Evolutionary conservation across 2,797 vertebrate species (phyloP).

Genomic region (Oreonectes daqikongensis): DNA sequence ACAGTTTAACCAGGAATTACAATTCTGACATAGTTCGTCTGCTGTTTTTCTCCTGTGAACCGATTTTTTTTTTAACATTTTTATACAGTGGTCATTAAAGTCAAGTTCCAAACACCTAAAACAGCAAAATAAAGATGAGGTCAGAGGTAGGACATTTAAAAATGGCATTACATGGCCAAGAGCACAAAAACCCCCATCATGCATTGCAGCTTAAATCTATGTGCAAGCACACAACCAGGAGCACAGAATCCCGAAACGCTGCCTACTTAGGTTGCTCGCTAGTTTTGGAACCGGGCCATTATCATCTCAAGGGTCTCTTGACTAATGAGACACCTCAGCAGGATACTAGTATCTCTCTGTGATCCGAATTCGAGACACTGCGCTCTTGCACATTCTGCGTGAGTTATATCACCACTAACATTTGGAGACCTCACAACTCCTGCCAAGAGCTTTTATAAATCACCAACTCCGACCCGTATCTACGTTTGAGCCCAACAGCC

Average conservation of each 20-base stretch:
- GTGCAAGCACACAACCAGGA: too few relatives aligned
- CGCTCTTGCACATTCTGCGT: neutral
- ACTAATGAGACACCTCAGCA: slow-evolving; percentile 2
- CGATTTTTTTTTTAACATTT: too few relatives aligned
- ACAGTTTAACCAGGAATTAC: neutral
- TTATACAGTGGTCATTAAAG: too few relatives aligned
- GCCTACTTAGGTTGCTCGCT: neutral
- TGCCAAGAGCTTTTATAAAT: slow-evolving; percentile 37
- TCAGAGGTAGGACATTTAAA: too few relatives aligned
- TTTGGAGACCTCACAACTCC: slow-evolving; percentile 16
- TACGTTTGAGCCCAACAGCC: slow-evolving; percentile 29
- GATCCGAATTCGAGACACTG: slow-evolving; percentile 15
- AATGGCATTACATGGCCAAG: too few relatives aligned
- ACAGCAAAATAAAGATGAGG: too few relatives aligned
- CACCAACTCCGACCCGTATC: slow-evolving; percentile 11
- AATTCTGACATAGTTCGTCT: too few relatives aligned
- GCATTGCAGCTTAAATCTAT: too few relatives aligned
- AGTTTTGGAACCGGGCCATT: slow-evolving; percentile 26
- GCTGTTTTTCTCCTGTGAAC: too few relatives aligned
- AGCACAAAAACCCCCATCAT: too few relatives aligned
- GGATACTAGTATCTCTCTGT: neutral
- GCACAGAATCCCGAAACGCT: neutral
- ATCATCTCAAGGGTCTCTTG: slow-evolving; percentile 14
- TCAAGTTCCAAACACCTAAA: too few relatives aligned
- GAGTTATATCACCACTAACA: slow-evolving; percentile 25